Evolutionary conservation across 2,113 vertebrate genomes (phyloP).

Genomic region (Cheilinus undulatus): DNA sequence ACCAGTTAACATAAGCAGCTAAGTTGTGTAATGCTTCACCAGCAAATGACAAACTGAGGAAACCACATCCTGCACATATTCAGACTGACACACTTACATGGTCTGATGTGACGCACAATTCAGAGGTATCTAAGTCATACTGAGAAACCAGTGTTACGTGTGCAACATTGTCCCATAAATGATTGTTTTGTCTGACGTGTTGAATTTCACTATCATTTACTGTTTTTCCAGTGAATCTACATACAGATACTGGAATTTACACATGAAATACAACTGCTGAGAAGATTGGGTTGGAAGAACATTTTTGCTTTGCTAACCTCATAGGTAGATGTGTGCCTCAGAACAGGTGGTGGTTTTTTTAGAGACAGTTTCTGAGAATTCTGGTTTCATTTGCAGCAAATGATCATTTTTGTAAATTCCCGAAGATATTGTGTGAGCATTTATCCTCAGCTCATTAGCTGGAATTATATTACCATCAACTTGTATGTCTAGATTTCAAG

Average conservation of each 20-base stretch:
- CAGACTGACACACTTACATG: slow-evolving; percentile 44
- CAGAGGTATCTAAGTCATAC: slow-evolving; percentile 46
- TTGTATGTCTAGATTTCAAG: not conserved
- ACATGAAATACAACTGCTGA: not conserved
- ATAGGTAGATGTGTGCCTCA: no score
- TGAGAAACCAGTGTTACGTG: slow-evolving; percentile 45
- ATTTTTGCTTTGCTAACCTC: not conserved
- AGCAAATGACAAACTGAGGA: slow-evolving; percentile 24
- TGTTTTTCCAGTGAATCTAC: slow-evolving; percentile 38
- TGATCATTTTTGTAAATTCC: not conserved
- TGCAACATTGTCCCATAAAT: not conserved
- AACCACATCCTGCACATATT: slow-evolving; percentile 72
- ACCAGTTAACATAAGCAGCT: not conserved
- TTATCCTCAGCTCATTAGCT: not conserved
- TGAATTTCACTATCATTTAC: slow-evolving; percentile 36
- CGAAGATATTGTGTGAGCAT: not conserved
- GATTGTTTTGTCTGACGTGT: slow-evolving; percentile 33
- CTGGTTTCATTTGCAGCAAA: not conserved
- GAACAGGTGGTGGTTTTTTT: not conserved
- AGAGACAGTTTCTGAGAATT: not conserved
- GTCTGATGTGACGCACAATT: slow-evolving; percentile 60
- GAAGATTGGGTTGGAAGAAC: not conserved
- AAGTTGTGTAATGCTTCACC: not conserved
- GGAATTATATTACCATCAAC: not conserved
- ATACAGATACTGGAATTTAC: slow-evolving; percentile 50